Percentiles rank a stretch among this genome's conserved stretches.
These are phyloP conservation scores for Fragum whitleyi DNA, from an alignment of 2,888 invertebrate species.

Conservation along the genomic window DNA sequence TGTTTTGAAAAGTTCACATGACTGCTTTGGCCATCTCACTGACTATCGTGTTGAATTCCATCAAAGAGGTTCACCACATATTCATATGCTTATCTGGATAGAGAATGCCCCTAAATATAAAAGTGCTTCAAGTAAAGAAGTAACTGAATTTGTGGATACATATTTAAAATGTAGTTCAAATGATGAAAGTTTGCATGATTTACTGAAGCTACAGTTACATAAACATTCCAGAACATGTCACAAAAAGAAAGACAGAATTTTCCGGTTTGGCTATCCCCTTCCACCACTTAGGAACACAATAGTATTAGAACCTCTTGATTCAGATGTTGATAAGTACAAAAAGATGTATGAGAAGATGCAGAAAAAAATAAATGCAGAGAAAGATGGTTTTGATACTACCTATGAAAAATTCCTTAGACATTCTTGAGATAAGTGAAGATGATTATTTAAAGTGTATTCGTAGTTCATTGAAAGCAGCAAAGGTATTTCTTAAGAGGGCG, in stretches of 20 bases:
- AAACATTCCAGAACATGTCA: background rate
- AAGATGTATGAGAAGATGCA: too few species aligned
- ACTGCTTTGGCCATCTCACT: too few species aligned
- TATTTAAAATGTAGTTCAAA: too few species aligned
- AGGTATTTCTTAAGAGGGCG: background rate
- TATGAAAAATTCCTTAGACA: background rate
- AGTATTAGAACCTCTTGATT: background rate
- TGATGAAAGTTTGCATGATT: background rate
- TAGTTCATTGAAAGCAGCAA: background rate
- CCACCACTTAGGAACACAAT: background rate
- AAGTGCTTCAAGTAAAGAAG: constrained; percentile 24
- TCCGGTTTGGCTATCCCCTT: background rate
- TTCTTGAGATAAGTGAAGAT: background rate
- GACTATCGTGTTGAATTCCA: constrained; percentile 21
- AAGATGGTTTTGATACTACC: background rate
- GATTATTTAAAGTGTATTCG: background rate
- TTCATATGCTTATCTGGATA: constrained; percentile 37
- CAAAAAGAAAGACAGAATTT: background rate
- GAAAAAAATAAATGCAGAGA: background rate
- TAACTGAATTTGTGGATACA: constrained; percentile 36
- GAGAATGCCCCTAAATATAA: too few species aligned
- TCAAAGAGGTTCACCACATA: constrained; percentile 24
- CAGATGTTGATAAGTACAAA: too few species aligned
- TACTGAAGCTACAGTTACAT: background rate
- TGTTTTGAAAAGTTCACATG: too few species aligned